phyloP scores from a whole-genome alignment of 2,113 vertebrate species.

The Nesoenas mayeri region DNA sequence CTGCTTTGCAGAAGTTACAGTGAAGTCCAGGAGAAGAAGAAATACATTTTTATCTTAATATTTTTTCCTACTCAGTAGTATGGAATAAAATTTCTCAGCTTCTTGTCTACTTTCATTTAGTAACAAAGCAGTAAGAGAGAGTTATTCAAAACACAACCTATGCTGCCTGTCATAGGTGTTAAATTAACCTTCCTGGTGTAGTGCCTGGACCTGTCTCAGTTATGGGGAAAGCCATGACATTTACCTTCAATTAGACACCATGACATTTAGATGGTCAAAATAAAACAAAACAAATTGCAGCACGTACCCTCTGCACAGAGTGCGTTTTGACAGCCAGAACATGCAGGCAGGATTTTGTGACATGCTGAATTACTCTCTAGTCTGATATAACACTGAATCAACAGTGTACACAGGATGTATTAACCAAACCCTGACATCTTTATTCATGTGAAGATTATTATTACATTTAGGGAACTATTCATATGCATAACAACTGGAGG shows the following conservation, averaged over 20 bases:
- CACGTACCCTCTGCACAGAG: accelerated
- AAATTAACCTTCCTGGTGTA: not conserved
- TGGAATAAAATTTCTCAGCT: not conserved
- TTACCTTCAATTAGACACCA: not conserved
- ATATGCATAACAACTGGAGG: not conserved
- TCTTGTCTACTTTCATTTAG: not conserved
- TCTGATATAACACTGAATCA: not conserved
- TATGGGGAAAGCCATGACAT: not conserved
- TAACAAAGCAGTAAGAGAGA: not conserved
- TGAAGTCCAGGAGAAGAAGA: not conserved
- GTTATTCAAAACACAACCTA: not conserved
- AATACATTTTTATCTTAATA: not conserved
- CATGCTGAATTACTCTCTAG: not conserved
- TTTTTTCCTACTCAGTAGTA: not conserved
- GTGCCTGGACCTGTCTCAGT: not conserved
- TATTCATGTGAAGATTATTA: not conserved
- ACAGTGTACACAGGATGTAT: not conserved
- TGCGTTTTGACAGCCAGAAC: not conserved
- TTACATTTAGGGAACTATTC: not conserved
- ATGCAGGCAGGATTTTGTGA: not conserved
- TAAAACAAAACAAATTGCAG: not conserved
- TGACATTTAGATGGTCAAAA: constrained; percentile 19
- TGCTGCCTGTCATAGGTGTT: not conserved
- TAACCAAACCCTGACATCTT: not conserved
- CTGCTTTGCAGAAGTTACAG: not conserved